Evolutionary conservation across 2,888 invertebrate species (phyloP), one percentile per base, ranked within the genome.

Genomic region (Athetis lepigone): DNA sequence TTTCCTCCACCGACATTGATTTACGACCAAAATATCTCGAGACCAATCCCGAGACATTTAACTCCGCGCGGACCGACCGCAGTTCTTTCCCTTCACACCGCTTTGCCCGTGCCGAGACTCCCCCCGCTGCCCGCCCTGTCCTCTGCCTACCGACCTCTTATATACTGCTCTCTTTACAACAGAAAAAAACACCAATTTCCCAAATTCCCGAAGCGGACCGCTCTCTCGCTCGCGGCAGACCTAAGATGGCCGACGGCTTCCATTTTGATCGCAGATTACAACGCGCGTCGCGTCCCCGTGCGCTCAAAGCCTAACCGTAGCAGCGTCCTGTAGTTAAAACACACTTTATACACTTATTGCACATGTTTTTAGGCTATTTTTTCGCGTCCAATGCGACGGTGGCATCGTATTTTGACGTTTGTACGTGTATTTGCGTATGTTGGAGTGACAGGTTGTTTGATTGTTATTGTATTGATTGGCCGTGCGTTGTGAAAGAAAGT

Each of bases 91-190:
- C 95, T 95, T 95, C 94, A 94, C 94, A 93, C 94, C 93, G 94
- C 92, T 90, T 90, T 91, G 92, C 90, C 92, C 88, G 92, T 91
- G 91, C 91, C 88, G 91, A 91, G 93, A 91, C 90, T 84, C 76
- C 90, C 92, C 90, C 90, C 83, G 83, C 82, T 66, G 79, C 81
- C 86, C 80, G 81, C 87, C 85, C 89, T 88, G 90, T 90, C 90
- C 91, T 89, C 91, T 90, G 90, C 91, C 92, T 90, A 92, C 92
- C 92, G 90, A 92, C 92, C 93, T 93, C 93, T 92, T 93, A 93
- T 93, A 94, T 93, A 95, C 92, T 94, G 93, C 93, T 93, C 93
- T 94, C 93, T 95, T 94, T 93, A 93, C 91, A 93, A 93, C 92
- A 94, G 92, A 94, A 80, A 94, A 90, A 94, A 94, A 93, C 92